Percentiles rank a stretch among this genome's conserved stretches.
Evolutionary conservation across 1,140 invertebrate genomes (phyloP).

Genomic region (Teleopsis dalmanni): DNA sequence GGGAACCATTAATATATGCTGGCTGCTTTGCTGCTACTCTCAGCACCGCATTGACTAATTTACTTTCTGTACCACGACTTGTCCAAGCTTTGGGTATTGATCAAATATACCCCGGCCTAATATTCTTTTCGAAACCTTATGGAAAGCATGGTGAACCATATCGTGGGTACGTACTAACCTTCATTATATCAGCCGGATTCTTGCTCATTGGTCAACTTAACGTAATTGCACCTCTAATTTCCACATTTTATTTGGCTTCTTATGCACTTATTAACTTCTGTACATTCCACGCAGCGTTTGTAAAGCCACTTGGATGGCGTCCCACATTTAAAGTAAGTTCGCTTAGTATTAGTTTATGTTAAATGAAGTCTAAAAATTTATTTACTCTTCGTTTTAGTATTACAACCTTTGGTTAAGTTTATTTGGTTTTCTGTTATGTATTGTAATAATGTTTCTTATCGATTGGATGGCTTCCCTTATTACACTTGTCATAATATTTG

Average conservation of each 20-base stretch:
- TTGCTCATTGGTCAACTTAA: slow-evolving; percentile 89
- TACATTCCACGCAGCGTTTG: slow-evolving; percentile 82
- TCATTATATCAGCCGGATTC: slow-evolving; percentile 77
- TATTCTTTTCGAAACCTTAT: slow-evolving; percentile 89
- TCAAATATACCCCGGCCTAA: slow-evolving; percentile 87
- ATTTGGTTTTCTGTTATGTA: slow-evolving; percentile 78
- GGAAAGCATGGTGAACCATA: slow-evolving; percentile 90
- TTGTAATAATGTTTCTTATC: slow-evolving; percentile 91
- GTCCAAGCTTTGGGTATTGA: slow-evolving; percentile 91
- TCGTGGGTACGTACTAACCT: slow-evolving; percentile 85
- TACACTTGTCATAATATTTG: slow-evolving; percentile 80
- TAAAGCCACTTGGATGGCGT: slow-evolving; percentile 81
- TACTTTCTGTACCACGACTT: slow-evolving; percentile 86
- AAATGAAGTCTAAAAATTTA: background rate
- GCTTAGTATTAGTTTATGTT: slow-evolving; percentile 8
- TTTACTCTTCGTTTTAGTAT: slow-evolving; percentile 52
- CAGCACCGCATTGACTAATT: slow-evolving; percentile 89
- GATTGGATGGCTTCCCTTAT: slow-evolving; percentile 84
- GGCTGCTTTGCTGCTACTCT: slow-evolving; percentile 96
- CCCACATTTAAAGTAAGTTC: slow-evolving; percentile 71
- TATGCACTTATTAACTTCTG: slow-evolving; percentile 96
- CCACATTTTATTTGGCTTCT: slow-evolving; percentile 92
- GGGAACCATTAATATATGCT: slow-evolving; percentile 87
- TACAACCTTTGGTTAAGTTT: slow-evolving; percentile 94
- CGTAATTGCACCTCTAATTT: slow-evolving; percentile 86